Percentiles rank a stretch among this genome's conserved stretches.
Conservation (phyloP, 2,113 vertebrate species). For the Notechis scutatus region DNA sequence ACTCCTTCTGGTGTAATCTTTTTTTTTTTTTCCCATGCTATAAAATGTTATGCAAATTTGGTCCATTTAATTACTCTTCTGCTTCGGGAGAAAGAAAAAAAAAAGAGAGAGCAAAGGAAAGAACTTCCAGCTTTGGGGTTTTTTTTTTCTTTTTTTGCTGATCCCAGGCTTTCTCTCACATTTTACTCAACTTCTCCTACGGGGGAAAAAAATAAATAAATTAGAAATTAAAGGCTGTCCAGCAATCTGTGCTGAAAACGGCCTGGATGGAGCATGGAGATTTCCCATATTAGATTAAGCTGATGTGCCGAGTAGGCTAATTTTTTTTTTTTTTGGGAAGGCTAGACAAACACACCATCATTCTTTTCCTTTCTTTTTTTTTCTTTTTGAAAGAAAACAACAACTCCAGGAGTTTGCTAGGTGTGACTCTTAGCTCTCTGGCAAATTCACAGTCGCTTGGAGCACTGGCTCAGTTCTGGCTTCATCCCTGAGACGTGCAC, state of each 20-base stretch:
- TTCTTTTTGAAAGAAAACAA: background rate
- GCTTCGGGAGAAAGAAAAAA: background rate
- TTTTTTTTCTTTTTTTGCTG: conserved; percentile 17
- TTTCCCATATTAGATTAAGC: conserved; percentile 13
- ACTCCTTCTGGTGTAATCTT: conserved; percentile 38
- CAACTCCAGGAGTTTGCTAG: background rate
- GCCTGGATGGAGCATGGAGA: background rate
- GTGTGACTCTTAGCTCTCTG: background rate
- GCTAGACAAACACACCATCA: background rate
- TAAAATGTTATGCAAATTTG: conserved; percentile 58
- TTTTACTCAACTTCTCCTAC: conserved; percentile 39
- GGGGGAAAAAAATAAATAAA: conserved; percentile 39
- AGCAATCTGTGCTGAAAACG: conserved; percentile 29
- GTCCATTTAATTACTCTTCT: conserved; percentile 58
- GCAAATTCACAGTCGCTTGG: background rate
- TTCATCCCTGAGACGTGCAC: background rate
- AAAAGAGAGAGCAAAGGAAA: fast-evolving
- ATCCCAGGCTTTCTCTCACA: conserved; percentile 39
- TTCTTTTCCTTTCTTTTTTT: background rate
- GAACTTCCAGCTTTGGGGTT: conserved; percentile 31
- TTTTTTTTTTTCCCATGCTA: background rate
- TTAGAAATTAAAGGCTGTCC: conserved; percentile 52
- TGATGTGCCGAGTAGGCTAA: background rate
- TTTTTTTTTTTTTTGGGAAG: background rate
- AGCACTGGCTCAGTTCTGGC: background rate